Base-by-base conservation (phyloP, 2,797 vertebrate genomes). In the Jordanella pulchra region DNA sequence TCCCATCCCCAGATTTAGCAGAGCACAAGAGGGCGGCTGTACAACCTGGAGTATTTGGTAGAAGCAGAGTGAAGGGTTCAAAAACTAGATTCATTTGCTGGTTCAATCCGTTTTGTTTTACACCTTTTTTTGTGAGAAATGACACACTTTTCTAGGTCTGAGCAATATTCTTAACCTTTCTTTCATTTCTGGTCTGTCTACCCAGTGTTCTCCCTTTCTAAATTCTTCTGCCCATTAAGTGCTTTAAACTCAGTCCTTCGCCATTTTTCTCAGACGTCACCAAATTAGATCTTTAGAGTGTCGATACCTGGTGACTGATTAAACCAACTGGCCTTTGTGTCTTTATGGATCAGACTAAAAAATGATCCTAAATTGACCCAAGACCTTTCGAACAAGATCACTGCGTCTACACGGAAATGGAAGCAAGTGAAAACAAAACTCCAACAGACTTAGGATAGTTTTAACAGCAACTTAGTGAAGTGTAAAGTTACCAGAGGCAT, bases 1-100 rank as follows among this genome's bases (percentile, higher is more conserved):
- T 75, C 76, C 72, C 56, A 54, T 76, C 79, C 73, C 47, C 78
- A 68, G 78, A 77, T 71, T 65, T 79, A 72, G 58, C 54, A 12
- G 71, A 63, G 67, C 65, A 81, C 72, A 69, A 51, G 64, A 64
- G 35, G 15, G 23, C 4, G 32, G 71, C 67, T 17, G 68, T 78
- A 54, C 5, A 27, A 74, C 76, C 71, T 58, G 60, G 69, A 75
- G 58, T 53, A 64, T 71, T 70, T 51, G 17, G 77, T 67, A 68
- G 73, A 73, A 69, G 71, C 7, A 21, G 51, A 74, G 79, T 39
- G n/a, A 65, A 71, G 30, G 67, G 56, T 78, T 48, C 73, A 67
- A 78, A 21, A 72, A 72, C 51, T 32, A 64, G 72, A 72, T 45
- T 76, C 72, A 75, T 69, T 60, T 53, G 35, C 60, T 25, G 23